A percentile compares a stretch with the other conserved stretches of the same genome.
phyloP scores from a whole-genome alignment of 2,888 invertebrate genomes.

The Monochamus alternatus region DNA sequence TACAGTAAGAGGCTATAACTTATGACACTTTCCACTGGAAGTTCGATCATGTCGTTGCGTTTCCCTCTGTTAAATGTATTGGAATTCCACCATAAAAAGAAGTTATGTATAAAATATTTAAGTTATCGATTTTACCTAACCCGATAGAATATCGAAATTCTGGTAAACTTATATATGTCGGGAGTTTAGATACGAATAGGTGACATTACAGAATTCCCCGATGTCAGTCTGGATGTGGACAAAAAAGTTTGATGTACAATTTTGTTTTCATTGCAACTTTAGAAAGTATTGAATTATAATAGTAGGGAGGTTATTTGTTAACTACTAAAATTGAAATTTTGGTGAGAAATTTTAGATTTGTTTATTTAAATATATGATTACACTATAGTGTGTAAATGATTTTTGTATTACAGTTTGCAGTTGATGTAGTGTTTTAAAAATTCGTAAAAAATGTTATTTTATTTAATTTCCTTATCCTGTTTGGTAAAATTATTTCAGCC shows the following conservation, averaged over 20 bases:
- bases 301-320: background rate
- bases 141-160: constrained; percentile 6
- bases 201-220: constrained; percentile 26
- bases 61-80: constrained; percentile 14
- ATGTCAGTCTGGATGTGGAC: background rate
- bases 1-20: constrained; percentile 27
- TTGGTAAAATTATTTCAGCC: too few relatives aligned
- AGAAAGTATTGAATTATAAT: background rate
- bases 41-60: constrained; percentile 24
- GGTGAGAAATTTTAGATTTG: too few relatives aligned
- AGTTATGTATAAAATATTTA: constrained; percentile 35
- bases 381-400: too few relatives aligned
- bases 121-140: constrained; percentile 30
- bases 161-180: constrained; percentile 13
- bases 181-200: constrained; percentile 29
- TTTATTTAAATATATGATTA: too few relatives aligned
- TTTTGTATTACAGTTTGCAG: too few relatives aligned
- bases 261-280: background rate
- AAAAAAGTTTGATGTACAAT: background rate
- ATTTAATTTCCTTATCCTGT: too few relatives aligned
- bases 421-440: too few relatives aligned
- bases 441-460: too few relatives aligned
- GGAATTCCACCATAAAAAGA: constrained; percentile 19
- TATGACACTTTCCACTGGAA: constrained; percentile 26
- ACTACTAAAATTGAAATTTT: too few relatives aligned